Evolutionary conservation across 2,113 vertebrate genomes (phyloP).

Genomic region (Aix galericulata): DNA sequence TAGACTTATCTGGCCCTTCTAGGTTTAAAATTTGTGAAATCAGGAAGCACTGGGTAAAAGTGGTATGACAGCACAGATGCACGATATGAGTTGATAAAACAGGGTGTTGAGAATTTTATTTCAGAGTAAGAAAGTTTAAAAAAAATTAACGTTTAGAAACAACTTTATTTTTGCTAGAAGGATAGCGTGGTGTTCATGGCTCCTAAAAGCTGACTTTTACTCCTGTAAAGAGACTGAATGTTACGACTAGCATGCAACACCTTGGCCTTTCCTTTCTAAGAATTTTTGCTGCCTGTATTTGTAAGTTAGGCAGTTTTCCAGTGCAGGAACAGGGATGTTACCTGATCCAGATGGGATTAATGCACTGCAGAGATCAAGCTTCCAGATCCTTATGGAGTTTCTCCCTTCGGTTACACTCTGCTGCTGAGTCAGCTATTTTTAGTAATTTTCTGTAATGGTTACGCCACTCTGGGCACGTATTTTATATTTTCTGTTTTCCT

Average conservation of each 20-base stretch:
- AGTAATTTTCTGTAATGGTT: background rate
- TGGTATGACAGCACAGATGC: background rate
- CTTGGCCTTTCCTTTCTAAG: background rate
- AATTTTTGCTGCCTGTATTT: background rate
- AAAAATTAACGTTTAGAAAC: background rate
- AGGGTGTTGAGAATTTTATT: background rate
- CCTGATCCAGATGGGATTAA: background rate
- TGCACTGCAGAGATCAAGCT: background rate
- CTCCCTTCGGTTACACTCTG: background rate
- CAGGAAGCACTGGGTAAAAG: background rate
- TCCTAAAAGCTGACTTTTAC: background rate
- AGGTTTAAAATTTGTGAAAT: background rate
- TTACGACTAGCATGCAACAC: background rate
- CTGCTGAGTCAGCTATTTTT: background rate
- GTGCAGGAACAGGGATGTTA: background rate
- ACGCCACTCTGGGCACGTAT: background rate
- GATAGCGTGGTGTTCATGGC: background rate
- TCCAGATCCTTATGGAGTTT: background rate
- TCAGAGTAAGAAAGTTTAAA: background rate
- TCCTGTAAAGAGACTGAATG: background rate
- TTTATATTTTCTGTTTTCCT: background rate
- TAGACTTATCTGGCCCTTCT: background rate
- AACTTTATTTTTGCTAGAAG: background rate
- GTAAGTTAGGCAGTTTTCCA: background rate
- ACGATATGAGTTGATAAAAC: background rate